phyloP scores from a whole-genome alignment of 30 jellyfish, hydroid and myxozoan species.

The Turritopsis rubra region DNA sequence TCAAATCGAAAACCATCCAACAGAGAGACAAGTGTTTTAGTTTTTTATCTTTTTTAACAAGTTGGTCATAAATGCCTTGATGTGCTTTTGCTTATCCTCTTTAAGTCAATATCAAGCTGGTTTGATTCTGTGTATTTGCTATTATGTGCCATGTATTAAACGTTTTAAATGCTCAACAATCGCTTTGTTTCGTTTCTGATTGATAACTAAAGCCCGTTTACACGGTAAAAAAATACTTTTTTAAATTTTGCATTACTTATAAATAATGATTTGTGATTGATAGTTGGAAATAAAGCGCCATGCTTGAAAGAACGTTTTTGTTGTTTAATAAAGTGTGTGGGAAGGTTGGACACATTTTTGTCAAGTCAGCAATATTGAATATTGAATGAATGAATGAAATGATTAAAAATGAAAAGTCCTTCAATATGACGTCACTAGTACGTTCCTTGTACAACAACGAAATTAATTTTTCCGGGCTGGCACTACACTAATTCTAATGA shows the following conservation, averaged over 20 bases:
- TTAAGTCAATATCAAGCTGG: neutral
- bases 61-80: neutral
- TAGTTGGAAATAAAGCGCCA: neutral
- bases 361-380: too few species aligned
- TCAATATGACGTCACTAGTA: too few species aligned
- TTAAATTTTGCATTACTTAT: neutral
- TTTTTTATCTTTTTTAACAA: neutral
- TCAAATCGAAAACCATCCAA: neutral
- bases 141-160: neutral
- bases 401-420: too few species aligned
- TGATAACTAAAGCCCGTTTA: neutral
- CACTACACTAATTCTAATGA: neutral
- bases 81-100: neutral
- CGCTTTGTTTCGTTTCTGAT: neutral
- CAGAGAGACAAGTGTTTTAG: neutral
- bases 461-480: neutral
- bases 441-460: neutral
- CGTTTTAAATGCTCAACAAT: neutral
- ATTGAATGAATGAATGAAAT: too few species aligned
- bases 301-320: too few species aligned
- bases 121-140: neutral
- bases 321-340: too few species aligned
- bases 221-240: neutral
- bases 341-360: too few species aligned
- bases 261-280: too few species aligned